Percentiles rank a stretch among this genome's conserved stretches.
phyloP scores from a whole-genome alignment of 2,797 vertebrate species.

The Neosilurus hyrtlii region DNA sequence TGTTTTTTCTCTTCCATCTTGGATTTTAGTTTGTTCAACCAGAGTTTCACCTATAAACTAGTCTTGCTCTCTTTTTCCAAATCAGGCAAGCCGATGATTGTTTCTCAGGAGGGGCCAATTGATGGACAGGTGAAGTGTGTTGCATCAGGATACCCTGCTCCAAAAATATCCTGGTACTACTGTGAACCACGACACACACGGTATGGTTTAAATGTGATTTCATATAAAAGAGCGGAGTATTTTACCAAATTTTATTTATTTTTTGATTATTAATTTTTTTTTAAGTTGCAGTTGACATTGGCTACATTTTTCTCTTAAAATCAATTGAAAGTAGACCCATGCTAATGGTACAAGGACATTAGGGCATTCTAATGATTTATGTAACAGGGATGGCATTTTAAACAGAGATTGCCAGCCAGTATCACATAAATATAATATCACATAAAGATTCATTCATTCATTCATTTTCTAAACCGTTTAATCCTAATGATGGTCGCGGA shows the following conservation, averaged over 20 bases:
- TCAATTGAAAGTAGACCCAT: background rate
- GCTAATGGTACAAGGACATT: background rate
- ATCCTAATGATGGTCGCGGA: too few species aligned
- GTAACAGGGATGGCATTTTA: background rate
- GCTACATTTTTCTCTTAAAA: background rate
- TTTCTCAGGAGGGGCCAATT: slow-evolving; percentile 81
- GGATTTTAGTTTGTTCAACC: background rate
- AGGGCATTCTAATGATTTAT: background rate
- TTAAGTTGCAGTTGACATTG: background rate
- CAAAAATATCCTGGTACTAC: slow-evolving; percentile 92
- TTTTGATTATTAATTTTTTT: background rate
- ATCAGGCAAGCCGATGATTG: slow-evolving; percentile 89
- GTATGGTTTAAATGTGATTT: slow-evolving; percentile 52
- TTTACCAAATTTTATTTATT: too few species aligned
- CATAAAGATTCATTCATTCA: too few species aligned
- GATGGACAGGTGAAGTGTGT: slow-evolving; percentile 88
- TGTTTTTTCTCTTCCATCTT: background rate
- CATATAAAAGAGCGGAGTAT: background rate
- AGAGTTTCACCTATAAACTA: background rate
- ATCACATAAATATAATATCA: background rate
- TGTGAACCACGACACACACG: slow-evolving; percentile 73
- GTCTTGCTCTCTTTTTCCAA: background rate
- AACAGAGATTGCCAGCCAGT: background rate
- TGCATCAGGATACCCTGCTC: slow-evolving; percentile 88
- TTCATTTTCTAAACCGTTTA: too few species aligned